These are phyloP conservation scores for Corynorhinus townsendii DNA, from an alignment of 2,113 vertebrate species.

Conservation along the genomic window DNA sequence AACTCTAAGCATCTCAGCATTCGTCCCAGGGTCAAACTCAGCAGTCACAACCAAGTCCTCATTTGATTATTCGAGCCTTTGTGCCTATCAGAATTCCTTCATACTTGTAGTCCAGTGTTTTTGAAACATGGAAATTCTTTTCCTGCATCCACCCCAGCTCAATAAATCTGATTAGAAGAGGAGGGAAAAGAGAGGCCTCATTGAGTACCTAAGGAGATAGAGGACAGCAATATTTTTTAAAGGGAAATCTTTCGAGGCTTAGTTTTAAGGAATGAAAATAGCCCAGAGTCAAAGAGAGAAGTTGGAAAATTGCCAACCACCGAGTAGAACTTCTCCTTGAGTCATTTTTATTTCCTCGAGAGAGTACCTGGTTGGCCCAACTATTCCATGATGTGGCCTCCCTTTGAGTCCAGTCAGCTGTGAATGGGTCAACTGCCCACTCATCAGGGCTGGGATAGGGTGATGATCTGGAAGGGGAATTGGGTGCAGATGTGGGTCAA, in stretches of 20 bases:
- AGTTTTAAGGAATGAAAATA: slow-evolving; percentile 31
- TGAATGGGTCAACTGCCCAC: neutral
- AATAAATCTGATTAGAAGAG: neutral
- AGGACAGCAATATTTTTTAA: neutral
- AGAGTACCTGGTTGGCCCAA: neutral
- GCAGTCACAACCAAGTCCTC: neutral
- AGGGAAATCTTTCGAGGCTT: slow-evolving; percentile 18
- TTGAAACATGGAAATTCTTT: neutral
- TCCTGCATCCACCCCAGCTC: neutral
- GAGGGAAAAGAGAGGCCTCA: neutral
- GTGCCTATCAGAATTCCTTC: neutral
- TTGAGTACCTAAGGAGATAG: too few relatives aligned
- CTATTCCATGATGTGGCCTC: neutral
- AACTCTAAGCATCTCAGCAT: neutral
- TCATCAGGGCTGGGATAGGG: neutral
- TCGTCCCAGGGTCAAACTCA: neutral
- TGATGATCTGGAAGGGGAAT: neutral
- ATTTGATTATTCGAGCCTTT: neutral
- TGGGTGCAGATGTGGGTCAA: neutral
- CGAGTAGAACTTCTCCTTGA: neutral
- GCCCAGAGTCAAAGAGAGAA: neutral
- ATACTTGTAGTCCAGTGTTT: neutral
- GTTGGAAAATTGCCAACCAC: neutral
- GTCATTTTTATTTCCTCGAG: neutral
- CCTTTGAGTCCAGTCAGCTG: neutral